Conservation (phyloP, 2,797 vertebrate genomes). For the Arnoldichthys spilopterus region DNA sequence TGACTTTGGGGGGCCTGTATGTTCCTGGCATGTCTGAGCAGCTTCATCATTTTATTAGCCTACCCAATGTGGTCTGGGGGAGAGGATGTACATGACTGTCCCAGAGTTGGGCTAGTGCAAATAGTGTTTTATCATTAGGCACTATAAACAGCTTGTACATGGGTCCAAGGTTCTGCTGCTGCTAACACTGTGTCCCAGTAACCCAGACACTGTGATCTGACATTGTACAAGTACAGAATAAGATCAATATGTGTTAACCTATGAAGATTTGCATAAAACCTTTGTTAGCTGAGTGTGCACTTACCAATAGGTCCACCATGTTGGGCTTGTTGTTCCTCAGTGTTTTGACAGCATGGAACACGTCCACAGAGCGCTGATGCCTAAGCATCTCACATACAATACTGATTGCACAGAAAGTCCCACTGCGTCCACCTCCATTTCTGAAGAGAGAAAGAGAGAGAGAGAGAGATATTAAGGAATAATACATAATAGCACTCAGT, state of each 20-base stretch:
- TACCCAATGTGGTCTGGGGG: no score
- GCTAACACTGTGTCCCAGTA: no score
- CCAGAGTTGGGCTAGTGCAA: no score
- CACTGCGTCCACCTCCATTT: conserved; percentile 94
- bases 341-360: conserved; percentile 96
- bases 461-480: not conserved
- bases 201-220: not conserved
- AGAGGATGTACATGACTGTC: no score
- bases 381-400: conserved; percentile 96
- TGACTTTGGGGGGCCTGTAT: no score
- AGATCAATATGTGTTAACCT: not conserved
- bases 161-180: no score
- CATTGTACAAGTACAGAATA: not conserved
- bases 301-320: conserved; percentile 98
- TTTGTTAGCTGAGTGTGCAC: conserved; percentile 31
- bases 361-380: conserved; percentile 91
- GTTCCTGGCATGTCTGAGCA: no score
- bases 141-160: no score
- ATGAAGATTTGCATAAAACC: not conserved
- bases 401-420: conserved; percentile 94
- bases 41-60: no score
- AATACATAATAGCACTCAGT: not conserved
- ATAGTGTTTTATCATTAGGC: no score
- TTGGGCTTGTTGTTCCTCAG: conserved; percentile 98
- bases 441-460: not conserved